Conservation (phyloP, 2,888 invertebrate genomes). For the Horisme vitalbata region DNA sequence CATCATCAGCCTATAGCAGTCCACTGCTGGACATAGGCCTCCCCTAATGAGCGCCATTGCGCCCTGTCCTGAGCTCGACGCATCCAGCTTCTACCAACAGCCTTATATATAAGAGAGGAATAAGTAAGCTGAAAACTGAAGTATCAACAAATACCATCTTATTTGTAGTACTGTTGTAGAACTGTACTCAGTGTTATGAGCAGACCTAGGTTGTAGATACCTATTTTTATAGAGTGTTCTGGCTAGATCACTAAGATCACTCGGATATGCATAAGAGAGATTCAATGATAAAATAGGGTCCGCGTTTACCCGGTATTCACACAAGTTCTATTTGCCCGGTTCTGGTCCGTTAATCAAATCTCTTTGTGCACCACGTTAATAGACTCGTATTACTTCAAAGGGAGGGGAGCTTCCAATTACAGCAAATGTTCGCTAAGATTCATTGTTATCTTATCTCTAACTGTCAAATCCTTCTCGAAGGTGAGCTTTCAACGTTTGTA, state of each 20-base stretch:
- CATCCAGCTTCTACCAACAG: too few relatives aligned
- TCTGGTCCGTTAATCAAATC: slow-evolving; percentile 41
- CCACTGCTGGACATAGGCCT: too few relatives aligned
- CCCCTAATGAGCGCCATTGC: too few relatives aligned
- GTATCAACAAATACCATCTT: too few relatives aligned
- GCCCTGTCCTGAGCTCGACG: too few relatives aligned
- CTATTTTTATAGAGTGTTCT: background rate
- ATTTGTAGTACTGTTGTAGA: too few relatives aligned
- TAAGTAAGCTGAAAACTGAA: too few relatives aligned
- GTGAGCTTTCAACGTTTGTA: slow-evolving; percentile 32
- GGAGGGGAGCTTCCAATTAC: slow-evolving; percentile 30
- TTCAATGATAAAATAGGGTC: background rate
- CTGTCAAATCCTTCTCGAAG: slow-evolving; percentile 39
- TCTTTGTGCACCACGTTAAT: slow-evolving; percentile 40
- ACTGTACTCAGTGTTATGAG: too few relatives aligned
- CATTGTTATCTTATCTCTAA: slow-evolving; percentile 48
- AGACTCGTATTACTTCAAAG: slow-evolving; percentile 41
- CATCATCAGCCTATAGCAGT: too few relatives aligned
- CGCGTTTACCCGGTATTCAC: slow-evolving; percentile 1
- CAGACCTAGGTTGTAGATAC: too few relatives aligned
- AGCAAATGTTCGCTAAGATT: slow-evolving; percentile 44
- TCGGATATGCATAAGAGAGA: background rate
- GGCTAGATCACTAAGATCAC: background rate
- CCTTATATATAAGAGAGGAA: too few relatives aligned
- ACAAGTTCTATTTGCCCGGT: slow-evolving; percentile 12